A percentile compares a stretch with the other conserved stretches of the same genome.
These are phyloP conservation scores for Diadophis punctatus DNA, from an alignment of 2,113 vertebrate species.

Conservation along the genomic window DNA sequence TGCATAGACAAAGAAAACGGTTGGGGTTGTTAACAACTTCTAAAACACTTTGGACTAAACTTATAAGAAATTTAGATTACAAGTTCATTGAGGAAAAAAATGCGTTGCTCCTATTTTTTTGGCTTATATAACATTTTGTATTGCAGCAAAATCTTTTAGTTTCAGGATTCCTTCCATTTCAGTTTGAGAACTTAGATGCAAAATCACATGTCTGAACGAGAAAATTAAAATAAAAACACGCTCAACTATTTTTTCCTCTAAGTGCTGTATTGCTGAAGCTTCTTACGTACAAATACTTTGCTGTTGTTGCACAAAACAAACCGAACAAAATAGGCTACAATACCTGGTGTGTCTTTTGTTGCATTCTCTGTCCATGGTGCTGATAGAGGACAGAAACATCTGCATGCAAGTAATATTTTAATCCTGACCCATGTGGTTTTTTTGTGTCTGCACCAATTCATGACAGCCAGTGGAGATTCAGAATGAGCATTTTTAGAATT, in stretches of 20 bases:
- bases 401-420: background rate
- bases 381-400: background rate
- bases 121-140: background rate
- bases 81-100: background rate
- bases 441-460: background rate
- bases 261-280: background rate
- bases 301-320: background rate
- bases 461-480: background rate
- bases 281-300: background rate
- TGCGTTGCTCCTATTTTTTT: background rate
- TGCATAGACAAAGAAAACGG: too few species aligned
- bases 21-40: background rate
- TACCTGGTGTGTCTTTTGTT: background rate
- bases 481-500: background rate
- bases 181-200: background rate
- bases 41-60: background rate
- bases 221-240: background rate
- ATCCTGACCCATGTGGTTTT: background rate
- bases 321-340: background rate
- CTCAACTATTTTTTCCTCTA: background rate
- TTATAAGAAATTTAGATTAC: background rate
- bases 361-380: background rate
- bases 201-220: background rate
- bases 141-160: background rate
- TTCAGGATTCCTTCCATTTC: background rate